phyloP scores from a whole-genome alignment of 2,113 vertebrate genomes.

The Meriones unguiculatus region DNA sequence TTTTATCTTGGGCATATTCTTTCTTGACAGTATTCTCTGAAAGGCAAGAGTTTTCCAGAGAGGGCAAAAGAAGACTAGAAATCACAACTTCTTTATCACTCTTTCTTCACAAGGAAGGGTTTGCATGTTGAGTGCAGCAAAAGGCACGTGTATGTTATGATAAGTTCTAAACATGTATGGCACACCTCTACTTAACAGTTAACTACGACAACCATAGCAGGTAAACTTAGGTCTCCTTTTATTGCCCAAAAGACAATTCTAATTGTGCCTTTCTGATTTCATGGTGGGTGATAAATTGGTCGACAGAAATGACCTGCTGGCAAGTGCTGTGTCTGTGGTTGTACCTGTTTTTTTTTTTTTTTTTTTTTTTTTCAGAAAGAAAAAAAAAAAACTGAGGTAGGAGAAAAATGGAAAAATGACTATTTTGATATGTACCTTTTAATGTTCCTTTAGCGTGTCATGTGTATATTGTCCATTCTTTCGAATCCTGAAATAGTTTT shows the following conservation, averaged over 20 bases:
- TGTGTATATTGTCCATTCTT: neutral
- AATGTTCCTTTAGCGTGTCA: accelerated
- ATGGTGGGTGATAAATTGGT: neutral
- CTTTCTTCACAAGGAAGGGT: neutral
- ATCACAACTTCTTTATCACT: neutral
- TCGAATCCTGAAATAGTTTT: neutral
- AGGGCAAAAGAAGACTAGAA: constrained; percentile 15
- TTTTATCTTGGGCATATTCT: neutral
- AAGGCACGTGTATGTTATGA: neutral
- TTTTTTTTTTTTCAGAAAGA: neutral
- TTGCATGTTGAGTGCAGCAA: neutral
- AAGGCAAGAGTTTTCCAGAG: neutral
- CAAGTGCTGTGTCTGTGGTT: neutral
- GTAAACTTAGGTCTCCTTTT: neutral
- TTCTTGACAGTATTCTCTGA: constrained; percentile 23
- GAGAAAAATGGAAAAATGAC: neutral
- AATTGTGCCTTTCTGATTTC: neutral
- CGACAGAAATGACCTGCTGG: neutral
- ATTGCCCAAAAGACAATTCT: neutral
- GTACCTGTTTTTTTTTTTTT: neutral
- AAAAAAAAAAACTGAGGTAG: neutral
- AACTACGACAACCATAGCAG: neutral
- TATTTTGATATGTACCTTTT: neutral
- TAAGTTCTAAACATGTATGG: neutral
- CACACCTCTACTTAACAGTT: neutral